phyloP scores from a whole-genome alignment of 30 jellyfish, hydroid and myxozoan species.

The Calvadosia cruxmelitensis region DNA sequence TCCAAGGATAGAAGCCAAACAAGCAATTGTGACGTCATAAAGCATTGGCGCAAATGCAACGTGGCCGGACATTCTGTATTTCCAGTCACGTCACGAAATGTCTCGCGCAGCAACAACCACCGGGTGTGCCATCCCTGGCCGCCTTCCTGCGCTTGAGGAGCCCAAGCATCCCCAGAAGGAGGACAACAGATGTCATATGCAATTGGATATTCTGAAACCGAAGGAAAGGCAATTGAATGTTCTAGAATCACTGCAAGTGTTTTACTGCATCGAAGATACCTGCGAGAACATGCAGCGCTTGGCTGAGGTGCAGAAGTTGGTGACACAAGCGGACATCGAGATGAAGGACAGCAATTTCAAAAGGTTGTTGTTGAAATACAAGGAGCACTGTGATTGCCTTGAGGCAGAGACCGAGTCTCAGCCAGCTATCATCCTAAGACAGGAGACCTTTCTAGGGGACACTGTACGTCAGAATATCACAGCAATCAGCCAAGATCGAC shows the following conservation, averaged over 20 bases:
- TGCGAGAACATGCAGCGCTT: neutral
- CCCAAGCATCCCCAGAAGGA: too few relatives aligned
- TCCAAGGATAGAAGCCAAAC: too few relatives aligned
- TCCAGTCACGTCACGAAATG: too few relatives aligned
- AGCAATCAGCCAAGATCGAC: neutral
- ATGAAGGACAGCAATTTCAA: neutral
- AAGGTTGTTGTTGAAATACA: neutral
- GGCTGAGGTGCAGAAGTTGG: neutral
- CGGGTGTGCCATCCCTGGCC: too few relatives aligned
- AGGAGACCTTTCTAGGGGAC: neutral
- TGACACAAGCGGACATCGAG: neutral
- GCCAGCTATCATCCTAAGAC: neutral
- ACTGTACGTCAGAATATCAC: neutral
- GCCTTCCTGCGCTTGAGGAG: too few relatives aligned
- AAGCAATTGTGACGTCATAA: too few relatives aligned
- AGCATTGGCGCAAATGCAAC: too few relatives aligned
- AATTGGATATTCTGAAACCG: neutral
- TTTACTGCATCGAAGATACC: neutral
- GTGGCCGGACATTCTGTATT: too few relatives aligned
- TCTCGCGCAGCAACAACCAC: too few relatives aligned
- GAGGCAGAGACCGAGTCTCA: neutral
- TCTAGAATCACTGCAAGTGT: neutral
- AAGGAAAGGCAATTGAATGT: neutral
- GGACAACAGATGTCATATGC: too few relatives aligned
- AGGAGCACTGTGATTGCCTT: too few relatives aligned